These are phyloP conservation scores for Eurystomus glaucurus DNA, from an alignment of 2,797 vertebrate genomes.

Conservation along the genomic window DNA sequence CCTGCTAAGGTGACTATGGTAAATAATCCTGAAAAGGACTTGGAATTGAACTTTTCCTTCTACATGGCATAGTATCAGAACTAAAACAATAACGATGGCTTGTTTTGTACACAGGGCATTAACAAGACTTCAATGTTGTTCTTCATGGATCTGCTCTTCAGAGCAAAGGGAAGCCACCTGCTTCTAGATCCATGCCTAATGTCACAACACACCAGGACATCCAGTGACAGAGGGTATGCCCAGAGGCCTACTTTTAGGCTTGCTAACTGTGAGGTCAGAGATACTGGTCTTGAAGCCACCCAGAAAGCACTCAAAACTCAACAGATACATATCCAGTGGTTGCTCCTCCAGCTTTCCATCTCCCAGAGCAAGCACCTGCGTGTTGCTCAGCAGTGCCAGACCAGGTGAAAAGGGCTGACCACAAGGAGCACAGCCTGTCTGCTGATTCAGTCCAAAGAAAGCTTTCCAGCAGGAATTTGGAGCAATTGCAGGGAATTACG, in stretches of 20 bases:
- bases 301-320: background rate
- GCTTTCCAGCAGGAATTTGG: background rate
- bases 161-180: background rate
- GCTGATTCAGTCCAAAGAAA: background rate
- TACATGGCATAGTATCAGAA: background rate
- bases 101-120: too few species aligned
- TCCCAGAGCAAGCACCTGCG: background rate
- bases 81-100: fast-evolving
- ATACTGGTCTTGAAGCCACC: background rate
- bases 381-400: background rate
- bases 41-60: background rate
- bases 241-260: background rate
- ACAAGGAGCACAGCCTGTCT: fast-evolving
- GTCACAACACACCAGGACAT: background rate
- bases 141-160: background rate
- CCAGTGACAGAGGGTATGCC: background rate
- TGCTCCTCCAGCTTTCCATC: background rate
- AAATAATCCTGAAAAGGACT: background rate
- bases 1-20: fast-evolving
- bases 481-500: background rate
- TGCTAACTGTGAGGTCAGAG: background rate
- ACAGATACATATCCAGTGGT: background rate
- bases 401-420: background rate
- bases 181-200: background rate
- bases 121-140: background rate